Base-by-base conservation (phyloP, 1,140 invertebrate species). In the Drosophila funebris region DNA sequence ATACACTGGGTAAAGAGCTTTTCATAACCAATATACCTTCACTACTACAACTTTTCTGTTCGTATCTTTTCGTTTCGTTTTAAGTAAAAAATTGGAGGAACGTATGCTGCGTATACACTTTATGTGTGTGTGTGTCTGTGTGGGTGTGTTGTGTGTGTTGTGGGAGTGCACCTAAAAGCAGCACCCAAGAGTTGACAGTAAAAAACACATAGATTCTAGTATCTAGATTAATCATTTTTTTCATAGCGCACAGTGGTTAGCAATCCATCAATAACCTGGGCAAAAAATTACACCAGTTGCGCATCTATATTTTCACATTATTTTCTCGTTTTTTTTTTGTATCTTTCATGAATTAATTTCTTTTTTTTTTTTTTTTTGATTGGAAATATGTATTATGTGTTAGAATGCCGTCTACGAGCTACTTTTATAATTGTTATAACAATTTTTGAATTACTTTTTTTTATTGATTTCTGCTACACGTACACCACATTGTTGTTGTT, bases 351-450 rank as follows among this genome's bases (percentile, higher is more conserved):
- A 72, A 84, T 79, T 84, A 72, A 62, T 44, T 27, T 11, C 11
- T 39, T 39, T 39, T 39, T n/a, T n/a, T n/a, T n/a, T n/a, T n/a
- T n/a, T n/a, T 29, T 68, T 75, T 73, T 76, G 53, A 66, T 73
- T 76, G 52, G 22, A 73, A 73, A 68, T 68, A 60, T 52, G 13
- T 29, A 8, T 72, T 69, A 71, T 46, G 46, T 74, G 54, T 77
- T 81, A 71, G 44, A 68, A 81, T 50, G 52, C 56, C 61, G 57
- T 64, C 66, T 87, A 81, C 75, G 39, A 87, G 64, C 77, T 81
- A 85, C 76, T 39, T 68, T 68, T 82, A 74, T 60, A 73, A 48
- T 76, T 76, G 61, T 50, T 71, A 29, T 39, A 66, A 64, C 41
- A 52, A 37, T 76, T 46, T 56, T n/a, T n/a, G n/a, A n/a, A n/a